A percentile compares a stretch with the other conserved stretches of the same genome.
Conservation (phyloP, 1,140 invertebrate genomes). For the Ptiloglossa arizonensis region DNA sequence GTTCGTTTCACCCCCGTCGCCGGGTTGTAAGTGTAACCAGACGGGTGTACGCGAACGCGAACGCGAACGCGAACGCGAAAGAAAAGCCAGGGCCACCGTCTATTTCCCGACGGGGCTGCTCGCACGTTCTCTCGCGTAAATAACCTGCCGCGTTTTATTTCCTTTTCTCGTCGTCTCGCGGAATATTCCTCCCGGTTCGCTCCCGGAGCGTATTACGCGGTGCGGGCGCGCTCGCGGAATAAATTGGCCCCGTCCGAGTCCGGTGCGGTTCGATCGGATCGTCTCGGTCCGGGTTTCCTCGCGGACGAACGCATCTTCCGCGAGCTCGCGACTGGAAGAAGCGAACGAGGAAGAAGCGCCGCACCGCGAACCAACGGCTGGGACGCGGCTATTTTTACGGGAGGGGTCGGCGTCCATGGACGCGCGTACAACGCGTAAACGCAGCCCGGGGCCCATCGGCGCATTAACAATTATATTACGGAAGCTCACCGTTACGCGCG, state of each 20-base stretch:
- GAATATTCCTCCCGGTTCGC: slow-evolving; percentile 49
- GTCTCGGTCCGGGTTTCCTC: no score
- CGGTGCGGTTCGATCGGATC: no score
- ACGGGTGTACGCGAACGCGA: background rate
- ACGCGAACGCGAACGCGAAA: slow-evolving; percentile 40
- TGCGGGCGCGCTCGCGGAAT: slow-evolving; percentile 47
- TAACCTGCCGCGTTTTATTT: slow-evolving; percentile 65
- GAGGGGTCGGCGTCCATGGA: slow-evolving; percentile 68
- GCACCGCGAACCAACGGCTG: background rate
- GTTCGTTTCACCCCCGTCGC: slow-evolving; percentile 16
- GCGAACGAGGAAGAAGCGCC: no score
- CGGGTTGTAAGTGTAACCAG: slow-evolving; percentile 1
- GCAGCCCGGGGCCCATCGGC: slow-evolving; percentile 73
- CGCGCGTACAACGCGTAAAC: slow-evolving; percentile 72
- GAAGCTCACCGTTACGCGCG: slow-evolving; percentile 76
- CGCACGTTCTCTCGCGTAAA: slow-evolving; percentile 54
- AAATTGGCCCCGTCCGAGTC: slow-evolving; percentile 57
- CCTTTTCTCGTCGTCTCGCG: slow-evolving; percentile 53
- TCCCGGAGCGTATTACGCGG: slow-evolving; percentile 54
- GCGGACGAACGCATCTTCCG: background rate
- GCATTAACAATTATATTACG: slow-evolving; percentile 79
- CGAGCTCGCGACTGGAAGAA: background rate
- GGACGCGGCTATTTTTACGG: slow-evolving; percentile 74
- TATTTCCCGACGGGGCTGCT: slow-evolving; percentile 56
- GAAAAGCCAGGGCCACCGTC: slow-evolving; percentile 52